phyloP scores from a whole-genome alignment of 2,888 invertebrate species.

The Petrolisthes manimaculis region DNA sequence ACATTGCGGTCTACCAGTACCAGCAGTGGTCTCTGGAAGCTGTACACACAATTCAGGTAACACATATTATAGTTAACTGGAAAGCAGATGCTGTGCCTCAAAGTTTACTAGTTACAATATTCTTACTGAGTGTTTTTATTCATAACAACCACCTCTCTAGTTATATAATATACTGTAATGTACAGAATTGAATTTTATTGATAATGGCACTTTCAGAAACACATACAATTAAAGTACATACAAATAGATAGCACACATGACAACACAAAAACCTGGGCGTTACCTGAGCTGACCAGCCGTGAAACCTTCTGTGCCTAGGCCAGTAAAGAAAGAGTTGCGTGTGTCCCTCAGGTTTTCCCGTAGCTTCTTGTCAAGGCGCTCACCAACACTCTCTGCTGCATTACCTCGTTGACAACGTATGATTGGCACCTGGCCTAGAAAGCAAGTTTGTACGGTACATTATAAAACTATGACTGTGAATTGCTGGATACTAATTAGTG shows the following conservation, averaged over 20 bases:
- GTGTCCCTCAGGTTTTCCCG: conserved; percentile 97
- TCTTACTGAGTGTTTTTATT: too few relatives aligned
- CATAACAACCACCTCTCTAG: too few relatives aligned
- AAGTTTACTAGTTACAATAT: background rate
- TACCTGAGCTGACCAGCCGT: conserved; percentile 74
- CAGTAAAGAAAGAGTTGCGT: conserved; percentile 93
- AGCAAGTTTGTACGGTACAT: background rate
- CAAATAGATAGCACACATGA: background rate
- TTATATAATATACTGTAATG: too few relatives aligned
- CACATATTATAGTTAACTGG: background rate
- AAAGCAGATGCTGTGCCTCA: background rate
- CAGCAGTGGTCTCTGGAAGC: conserved; percentile 93
- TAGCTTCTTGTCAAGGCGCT: conserved; percentile 95
- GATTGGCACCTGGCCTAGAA: conserved; percentile 84
- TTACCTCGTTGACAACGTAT: conserved; percentile 93
- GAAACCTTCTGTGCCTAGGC: conserved; percentile 77
- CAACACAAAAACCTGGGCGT: background rate
- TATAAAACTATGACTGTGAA: background rate
- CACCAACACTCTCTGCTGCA: conserved; percentile 98
- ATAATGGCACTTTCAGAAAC: background rate
- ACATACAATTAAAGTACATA: background rate
- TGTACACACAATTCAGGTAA: conserved; percentile 70
- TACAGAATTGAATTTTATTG: too few relatives aligned
- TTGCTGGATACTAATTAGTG: background rate
- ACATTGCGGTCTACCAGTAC: conserved; percentile 92